These are phyloP conservation scores for Watsonalla binaria DNA, from an alignment of 2,888 invertebrate species.

Conservation along the genomic window DNA sequence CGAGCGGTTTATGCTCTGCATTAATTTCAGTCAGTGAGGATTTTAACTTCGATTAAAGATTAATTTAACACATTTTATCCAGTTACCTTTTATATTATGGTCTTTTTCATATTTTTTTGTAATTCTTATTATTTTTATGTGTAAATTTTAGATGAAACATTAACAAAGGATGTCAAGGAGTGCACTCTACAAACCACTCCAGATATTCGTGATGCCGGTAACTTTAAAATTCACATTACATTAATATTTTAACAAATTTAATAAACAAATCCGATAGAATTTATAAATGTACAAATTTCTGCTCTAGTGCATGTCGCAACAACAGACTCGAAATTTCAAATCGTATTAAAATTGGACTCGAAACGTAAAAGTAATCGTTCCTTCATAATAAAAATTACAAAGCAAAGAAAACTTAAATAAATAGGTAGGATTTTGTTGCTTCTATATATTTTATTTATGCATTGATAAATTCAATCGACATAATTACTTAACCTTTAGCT, in stretches of 20 bases:
- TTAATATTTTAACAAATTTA: constrained; percentile 3
- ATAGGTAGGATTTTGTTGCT: constrained; percentile 35
- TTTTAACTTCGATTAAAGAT: too few species aligned
- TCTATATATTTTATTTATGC: constrained; percentile 4
- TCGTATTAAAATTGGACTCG: constrained; percentile 49
- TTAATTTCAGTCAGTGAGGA: too few species aligned
- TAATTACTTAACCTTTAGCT: constrained; percentile 19
- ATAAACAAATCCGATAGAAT: too few species aligned
- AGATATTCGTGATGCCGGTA: constrained; percentile 41
- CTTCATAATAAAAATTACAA: constrained; percentile 45
- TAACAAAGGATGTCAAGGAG: constrained; percentile 34
- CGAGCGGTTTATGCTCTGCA: too few species aligned
- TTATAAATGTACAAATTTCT: constrained; percentile 24
- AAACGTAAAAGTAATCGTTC: constrained; percentile 40
- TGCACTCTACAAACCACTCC: constrained; percentile 38
- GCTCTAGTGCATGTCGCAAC: constrained; percentile 33
- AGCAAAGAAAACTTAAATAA: constrained; percentile 39
- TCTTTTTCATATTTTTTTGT: too few species aligned
- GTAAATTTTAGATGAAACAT: constrained; percentile 34
- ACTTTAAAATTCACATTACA: constrained; percentile 3
- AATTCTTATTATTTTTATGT: constrained; percentile 5
- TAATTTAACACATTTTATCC: too few species aligned
- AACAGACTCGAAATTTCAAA: constrained; percentile 47
- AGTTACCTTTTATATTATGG: too few species aligned
- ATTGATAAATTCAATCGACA: constrained; percentile 1